Evolutionary conservation across 2,113 vertebrate genomes (phyloP).

Genomic region (Chascanopsetta lugubris): DNA sequence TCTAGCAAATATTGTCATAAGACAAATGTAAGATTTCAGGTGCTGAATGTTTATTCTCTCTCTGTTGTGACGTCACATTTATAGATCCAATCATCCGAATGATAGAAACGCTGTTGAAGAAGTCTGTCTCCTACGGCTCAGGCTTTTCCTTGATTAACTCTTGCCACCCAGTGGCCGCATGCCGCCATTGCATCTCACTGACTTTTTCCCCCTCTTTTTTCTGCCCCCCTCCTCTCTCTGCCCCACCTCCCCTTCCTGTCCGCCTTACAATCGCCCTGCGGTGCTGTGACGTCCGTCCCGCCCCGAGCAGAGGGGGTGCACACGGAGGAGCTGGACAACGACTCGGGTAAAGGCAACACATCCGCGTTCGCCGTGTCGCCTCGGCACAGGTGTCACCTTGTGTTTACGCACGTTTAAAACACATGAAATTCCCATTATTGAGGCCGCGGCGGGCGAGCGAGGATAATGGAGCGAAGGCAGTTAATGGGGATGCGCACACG

Average conservation of each 20-base stretch:
- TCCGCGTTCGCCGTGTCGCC: not conserved
- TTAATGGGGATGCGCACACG: constrained; percentile 1
- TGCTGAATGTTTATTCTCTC: too few relatives aligned
- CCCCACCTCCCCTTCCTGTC: constrained; percentile 79
- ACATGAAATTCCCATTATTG: not conserved
- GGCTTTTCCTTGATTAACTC: constrained; percentile 37
- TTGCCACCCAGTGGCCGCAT: constrained; percentile 55
- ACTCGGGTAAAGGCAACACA: constrained; percentile 89
- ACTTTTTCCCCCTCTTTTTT: constrained; percentile 64
- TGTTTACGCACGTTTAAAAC: not conserved
- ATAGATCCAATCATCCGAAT: too few relatives aligned
- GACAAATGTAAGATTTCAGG: too few relatives aligned
- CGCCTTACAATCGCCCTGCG: constrained; percentile 75
- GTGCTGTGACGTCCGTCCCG: constrained; percentile 79
- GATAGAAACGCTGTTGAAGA: not conserved
- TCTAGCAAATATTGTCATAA: not conserved
- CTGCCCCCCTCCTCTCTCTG: not conserved
- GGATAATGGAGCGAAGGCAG: not conserved
- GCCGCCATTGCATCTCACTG: constrained; percentile 34
- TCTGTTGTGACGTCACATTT: too few relatives aligned
- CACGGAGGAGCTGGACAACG: constrained; percentile 99
- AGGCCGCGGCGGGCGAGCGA: not conserved
- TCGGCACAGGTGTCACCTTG: not conserved
- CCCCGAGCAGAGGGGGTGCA: constrained; percentile 98
- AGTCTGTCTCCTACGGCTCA: not conserved